Base-by-base conservation (phyloP, 2,888 invertebrate genomes). In the Drosophila mimetica region DNA sequence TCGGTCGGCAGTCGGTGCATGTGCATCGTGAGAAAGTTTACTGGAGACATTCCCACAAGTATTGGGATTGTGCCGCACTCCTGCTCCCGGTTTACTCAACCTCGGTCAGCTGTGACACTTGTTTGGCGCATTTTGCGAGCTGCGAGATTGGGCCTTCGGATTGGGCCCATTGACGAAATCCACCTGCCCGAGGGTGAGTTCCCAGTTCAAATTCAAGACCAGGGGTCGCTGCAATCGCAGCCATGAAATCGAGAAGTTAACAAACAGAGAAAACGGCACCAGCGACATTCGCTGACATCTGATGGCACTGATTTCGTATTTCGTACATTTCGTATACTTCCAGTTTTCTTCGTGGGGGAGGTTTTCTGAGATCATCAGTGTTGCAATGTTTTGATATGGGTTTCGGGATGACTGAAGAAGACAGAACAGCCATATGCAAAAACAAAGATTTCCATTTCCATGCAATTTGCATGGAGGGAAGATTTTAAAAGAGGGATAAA, bases 21-120 rank as follows among this genome's bases (percentile, higher is more conserved):
- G 67, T 79, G 79, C 86, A 91, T 91, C 91, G 91, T 91, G 91
- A 91, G 91, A 91, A 91, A 91, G 89, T 91, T 90, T 85, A 89
- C 89, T 89, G 83, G 86, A 87, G 84, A 87, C 89, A 91, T 91
- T 91, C 91, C 91, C 91, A 91, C 91, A 91, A 84, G 88, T 86
- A 84, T 84, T 88, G 86, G 84, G 60, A 84, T 81, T 81, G 76
- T 54, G 75, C 65, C 69, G 51, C 71, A 47, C 69, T 69, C 53
- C 66, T 89, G 80, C 48, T 63, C 47, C 55, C 66, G 74, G 75
- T 66, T 78, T 37, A 11, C 51, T 30, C 60, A 30, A 46, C 46
- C 58, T 64, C 72, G 84, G 79, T 82, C 82, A 87, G 82, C 86
- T 82, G 88, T 74, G 79, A 74, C 82, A 82, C 78, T 84, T 80